These are phyloP conservation scores for Ciconia nigra DNA, from an alignment of 2,797 vertebrate genomes.

Conservation along the genomic window DNA sequence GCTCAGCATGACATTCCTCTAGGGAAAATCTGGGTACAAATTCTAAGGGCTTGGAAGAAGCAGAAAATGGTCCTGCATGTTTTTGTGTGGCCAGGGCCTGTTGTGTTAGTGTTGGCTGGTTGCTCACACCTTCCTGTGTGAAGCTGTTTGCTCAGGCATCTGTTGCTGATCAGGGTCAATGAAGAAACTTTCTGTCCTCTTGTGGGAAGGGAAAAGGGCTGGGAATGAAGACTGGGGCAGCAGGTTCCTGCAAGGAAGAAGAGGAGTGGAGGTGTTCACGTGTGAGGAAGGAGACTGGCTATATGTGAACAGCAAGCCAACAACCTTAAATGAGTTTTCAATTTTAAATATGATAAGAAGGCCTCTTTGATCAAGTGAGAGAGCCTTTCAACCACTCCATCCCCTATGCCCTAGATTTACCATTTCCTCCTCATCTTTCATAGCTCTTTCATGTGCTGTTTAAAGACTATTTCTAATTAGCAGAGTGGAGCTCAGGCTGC, in stretches of 20 bases:
- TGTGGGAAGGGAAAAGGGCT: not conserved
- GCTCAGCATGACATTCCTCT: not conserved
- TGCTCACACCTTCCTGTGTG: fast-evolving
- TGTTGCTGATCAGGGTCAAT: not conserved
- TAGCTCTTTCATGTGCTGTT: not conserved
- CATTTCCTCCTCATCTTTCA: not conserved
- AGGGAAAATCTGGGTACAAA: fast-evolving
- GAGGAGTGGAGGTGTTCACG: not conserved
- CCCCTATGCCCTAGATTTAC: not conserved
- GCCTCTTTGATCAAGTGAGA: not conserved
- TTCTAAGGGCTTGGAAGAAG: not conserved
- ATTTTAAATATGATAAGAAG: not conserved
- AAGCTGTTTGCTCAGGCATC: not conserved
- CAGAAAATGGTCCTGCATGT: not conserved
- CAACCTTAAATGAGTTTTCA: not conserved
- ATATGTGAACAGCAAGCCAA: not conserved
- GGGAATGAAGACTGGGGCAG: not conserved
- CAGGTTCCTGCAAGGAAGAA: not conserved
- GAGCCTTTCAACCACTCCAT: not conserved
- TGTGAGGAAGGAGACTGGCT: not conserved
- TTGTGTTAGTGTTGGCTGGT: not conserved
- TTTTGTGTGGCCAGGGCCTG: too few relatives aligned
- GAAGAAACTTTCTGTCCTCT: not conserved
- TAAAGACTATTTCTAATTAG: not conserved
- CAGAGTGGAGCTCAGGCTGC: not conserved